These are phyloP conservation scores for Zaprionus bogoriensis DNA, from an alignment of 2,888 invertebrate genomes.

Conservation along the genomic window DNA sequence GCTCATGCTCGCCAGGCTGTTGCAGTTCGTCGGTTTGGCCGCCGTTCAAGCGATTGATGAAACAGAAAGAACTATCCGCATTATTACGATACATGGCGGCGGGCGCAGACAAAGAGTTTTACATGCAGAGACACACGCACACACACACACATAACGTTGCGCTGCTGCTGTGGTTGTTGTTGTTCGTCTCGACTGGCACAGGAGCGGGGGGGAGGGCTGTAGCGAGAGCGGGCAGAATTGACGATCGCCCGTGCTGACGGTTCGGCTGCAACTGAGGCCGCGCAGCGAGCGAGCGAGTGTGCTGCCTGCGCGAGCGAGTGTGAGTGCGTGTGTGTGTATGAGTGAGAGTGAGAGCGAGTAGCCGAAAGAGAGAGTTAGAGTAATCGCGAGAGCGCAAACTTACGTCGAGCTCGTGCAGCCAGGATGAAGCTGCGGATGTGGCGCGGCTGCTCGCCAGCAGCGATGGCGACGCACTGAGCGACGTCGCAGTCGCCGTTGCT, in stretches of 20 bases:
- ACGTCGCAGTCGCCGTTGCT: slow-evolving; percentile 10
- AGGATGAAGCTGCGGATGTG: slow-evolving; percentile 66
- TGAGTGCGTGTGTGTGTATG: too few species aligned
- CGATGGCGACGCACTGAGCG: slow-evolving; percentile 45
- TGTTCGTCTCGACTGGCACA: background rate
- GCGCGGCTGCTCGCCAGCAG: slow-evolving; percentile 41
- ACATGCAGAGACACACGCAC: slow-evolving; percentile 22
- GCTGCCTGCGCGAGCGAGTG: background rate
- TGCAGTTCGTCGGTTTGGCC: slow-evolving; percentile 87
- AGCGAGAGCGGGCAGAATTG: slow-evolving; percentile 18
- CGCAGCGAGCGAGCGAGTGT: background rate
- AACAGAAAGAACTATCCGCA: slow-evolving; percentile 76
- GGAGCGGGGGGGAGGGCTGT: slow-evolving; percentile 6
- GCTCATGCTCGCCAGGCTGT: slow-evolving; percentile 86
- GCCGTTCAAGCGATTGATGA: slow-evolving; percentile 67
- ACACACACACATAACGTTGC: slow-evolving; percentile 51
- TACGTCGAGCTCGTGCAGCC: slow-evolving; percentile 62
- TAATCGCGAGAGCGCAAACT: slow-evolving; percentile 25
- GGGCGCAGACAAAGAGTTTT: slow-evolving; percentile 36
- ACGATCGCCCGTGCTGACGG: slow-evolving; percentile 35
- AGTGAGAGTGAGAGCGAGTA: background rate
- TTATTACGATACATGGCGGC: slow-evolving; percentile 66
- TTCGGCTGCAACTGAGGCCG: slow-evolving; percentile 54
- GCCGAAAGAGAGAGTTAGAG: background rate
- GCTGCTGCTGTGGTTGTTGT: slow-evolving; percentile 10